Conservation (phyloP, 2,888 invertebrate genomes). For the Melanchra persicariae region DNA sequence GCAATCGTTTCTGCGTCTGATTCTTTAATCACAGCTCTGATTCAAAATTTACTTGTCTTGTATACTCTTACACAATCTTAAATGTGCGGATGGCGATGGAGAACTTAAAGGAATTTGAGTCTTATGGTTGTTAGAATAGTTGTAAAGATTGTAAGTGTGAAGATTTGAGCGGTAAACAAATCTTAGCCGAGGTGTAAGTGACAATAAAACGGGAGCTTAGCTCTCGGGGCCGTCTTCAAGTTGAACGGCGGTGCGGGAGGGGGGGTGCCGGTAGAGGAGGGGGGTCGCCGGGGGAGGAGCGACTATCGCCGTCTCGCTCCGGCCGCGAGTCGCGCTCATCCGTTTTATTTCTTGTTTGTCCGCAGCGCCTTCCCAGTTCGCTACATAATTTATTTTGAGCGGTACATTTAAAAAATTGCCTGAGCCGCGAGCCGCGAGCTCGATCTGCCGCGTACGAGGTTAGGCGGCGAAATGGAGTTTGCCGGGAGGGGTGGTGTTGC, state of each 20-base stretch:
- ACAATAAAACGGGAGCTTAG: conserved; percentile 90
- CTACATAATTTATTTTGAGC: conserved; percentile 90
- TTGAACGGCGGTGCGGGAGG: conserved; percentile 78
- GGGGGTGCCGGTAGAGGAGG: conserved; percentile 23
- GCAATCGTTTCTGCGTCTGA: conserved; percentile 86
- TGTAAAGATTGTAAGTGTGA: conserved; percentile 68
- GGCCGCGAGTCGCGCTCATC: conserved; percentile 79
- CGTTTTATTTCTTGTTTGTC: conserved; percentile 89
- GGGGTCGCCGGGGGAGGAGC: conserved; percentile 75
- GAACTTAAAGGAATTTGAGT: conserved; percentile 63
- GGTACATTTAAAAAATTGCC: conserved; percentile 90
- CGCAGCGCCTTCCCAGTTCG: conserved; percentile 82
- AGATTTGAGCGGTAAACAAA: conserved; percentile 80
- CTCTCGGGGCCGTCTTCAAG: conserved; percentile 89
- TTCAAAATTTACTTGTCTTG: conserved; percentile 86
- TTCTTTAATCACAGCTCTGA: conserved; percentile 86
- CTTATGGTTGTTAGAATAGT: conserved; percentile 66
- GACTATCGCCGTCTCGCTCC: conserved; percentile 77
- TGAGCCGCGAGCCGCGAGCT: conserved; percentile 62
- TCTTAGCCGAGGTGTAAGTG: conserved; percentile 88
- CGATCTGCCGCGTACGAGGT: conserved; percentile 77
- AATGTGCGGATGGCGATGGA: conserved; percentile 49
- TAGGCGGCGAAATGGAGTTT: conserved; percentile 86
- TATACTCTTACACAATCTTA: conserved; percentile 72
- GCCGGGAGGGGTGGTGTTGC: conserved; percentile 72